Evolutionary conservation across 30 jellyfish, hydroid and myxozoan genomes (phyloP).

Genomic region (Hydractinia echinata): DNA sequence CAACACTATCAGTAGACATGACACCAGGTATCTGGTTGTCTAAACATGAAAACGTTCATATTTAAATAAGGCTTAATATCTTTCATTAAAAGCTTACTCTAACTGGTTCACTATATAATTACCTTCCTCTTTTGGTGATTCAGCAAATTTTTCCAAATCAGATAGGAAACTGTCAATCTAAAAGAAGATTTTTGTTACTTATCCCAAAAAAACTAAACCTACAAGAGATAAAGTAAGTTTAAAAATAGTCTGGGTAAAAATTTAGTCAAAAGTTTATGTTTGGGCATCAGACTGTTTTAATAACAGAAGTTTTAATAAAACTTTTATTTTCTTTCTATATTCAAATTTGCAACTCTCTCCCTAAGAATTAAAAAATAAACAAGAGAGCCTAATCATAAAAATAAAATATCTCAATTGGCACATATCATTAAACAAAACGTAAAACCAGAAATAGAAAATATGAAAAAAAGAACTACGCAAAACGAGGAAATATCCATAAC

Average conservation of each 20-base stretch:
- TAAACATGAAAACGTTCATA: neutral
- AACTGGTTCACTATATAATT: neutral
- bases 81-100: neutral
- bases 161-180: constrained; percentile 78
- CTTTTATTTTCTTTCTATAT: no score
- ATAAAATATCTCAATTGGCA: no score
- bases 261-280: no score
- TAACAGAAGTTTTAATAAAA: no score
- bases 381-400: no score
- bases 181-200: neutral
- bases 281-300: no score
- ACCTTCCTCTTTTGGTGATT: constrained; percentile 13
- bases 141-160: constrained; percentile 54
- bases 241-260: no score
- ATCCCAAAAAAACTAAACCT: no score
- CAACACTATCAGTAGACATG: constrained; percentile 19
- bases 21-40: neutral
- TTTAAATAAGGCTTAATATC: neutral
- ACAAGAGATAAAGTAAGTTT: no score
- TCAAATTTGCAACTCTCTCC: no score
- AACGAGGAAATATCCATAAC: neutral
- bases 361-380: no score
- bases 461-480: neutral
- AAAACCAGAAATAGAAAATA: neutral
- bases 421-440: neutral